Percentiles rank a stretch among this genome's conserved stretches.
phyloP scores from a whole-genome alignment of 2,888 invertebrate genomes.

The Drosophila barbarae region DNA sequence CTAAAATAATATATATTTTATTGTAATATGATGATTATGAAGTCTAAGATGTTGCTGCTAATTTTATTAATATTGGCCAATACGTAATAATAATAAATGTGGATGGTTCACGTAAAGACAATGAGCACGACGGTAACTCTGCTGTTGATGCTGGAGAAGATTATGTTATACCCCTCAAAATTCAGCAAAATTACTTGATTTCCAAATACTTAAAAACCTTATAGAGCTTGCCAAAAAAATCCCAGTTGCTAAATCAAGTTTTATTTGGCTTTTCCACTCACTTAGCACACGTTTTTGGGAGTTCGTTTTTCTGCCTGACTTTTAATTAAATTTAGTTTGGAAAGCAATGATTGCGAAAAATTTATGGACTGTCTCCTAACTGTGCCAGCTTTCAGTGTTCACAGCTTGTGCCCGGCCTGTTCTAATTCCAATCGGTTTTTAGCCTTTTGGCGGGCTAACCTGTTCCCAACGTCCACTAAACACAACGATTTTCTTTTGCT shows the following conservation, averaged over 20 bases:
- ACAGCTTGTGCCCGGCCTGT: conserved; percentile 60
- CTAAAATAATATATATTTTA: not conserved
- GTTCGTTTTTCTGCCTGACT: not conserved
- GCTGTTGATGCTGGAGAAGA: no score
- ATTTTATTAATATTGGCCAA: not conserved
- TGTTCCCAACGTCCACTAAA: conserved; percentile 56
- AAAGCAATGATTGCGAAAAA: conserved; percentile 28
- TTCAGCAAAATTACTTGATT: not conserved
- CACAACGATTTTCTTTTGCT: conserved; percentile 43
- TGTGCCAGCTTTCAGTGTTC: conserved; percentile 51
- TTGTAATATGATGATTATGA: no score
- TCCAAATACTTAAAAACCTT: not conserved
- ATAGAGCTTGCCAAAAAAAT: not conserved
- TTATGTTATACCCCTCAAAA: no score
- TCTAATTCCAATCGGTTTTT: conserved; percentile 62
- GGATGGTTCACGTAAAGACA: not conserved
- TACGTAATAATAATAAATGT: not conserved
- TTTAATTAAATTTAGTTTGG: conserved; percentile 29
- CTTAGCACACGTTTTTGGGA: not conserved
- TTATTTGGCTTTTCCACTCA: conserved; percentile 1
- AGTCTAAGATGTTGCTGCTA: not conserved
- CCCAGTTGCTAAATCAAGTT: not conserved
- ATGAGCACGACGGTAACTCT: not conserved
- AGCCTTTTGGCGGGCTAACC: conserved; percentile 49
- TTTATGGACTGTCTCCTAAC: conserved; percentile 36